Percentiles rank a stretch among this genome's conserved stretches.
Conservation (phyloP, 2,113 vertebrate species). For the Poeciliopsis retropinna region DNA sequence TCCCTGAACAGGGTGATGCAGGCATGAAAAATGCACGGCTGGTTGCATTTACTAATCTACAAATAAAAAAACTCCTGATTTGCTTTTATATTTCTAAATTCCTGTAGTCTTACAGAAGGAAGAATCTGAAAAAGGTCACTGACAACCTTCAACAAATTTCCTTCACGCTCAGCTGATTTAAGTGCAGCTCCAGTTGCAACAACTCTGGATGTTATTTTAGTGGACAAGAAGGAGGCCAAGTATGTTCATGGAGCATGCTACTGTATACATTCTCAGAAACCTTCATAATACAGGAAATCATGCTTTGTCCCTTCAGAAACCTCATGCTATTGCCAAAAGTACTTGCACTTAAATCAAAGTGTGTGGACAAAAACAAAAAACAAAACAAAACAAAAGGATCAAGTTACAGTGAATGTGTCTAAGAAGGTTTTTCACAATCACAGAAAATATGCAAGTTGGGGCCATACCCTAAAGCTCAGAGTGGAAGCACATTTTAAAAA, state of each 20-base stretch:
- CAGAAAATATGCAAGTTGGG: no score
- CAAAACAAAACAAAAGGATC: background rate
- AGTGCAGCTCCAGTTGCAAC: background rate
- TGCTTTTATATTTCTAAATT: slow-evolving; percentile 15
- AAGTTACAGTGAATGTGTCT: no score
- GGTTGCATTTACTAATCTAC: background rate
- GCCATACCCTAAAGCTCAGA: background rate
- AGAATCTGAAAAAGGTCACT: background rate
- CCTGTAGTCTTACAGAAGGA: background rate
- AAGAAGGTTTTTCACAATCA: background rate
- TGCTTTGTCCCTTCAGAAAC: background rate
- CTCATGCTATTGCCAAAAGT: background rate
- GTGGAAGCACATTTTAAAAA: background rate
- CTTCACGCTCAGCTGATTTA: slow-evolving; percentile 14
- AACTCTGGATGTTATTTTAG: slow-evolving; percentile 3
- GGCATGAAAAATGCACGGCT: background rate
- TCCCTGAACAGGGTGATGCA: background rate
- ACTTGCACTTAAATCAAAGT: background rate
- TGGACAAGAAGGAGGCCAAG: slow-evolving; percentile 9
- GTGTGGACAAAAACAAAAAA: background rate
- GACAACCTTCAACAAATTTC: slow-evolving; percentile 6
- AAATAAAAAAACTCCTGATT: background rate
- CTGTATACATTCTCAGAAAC: background rate
- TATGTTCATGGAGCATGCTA: background rate
- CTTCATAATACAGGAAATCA: background rate